phyloP scores from a whole-genome alignment of 2,113 vertebrate species.

The Neogobius melanostomus region DNA sequence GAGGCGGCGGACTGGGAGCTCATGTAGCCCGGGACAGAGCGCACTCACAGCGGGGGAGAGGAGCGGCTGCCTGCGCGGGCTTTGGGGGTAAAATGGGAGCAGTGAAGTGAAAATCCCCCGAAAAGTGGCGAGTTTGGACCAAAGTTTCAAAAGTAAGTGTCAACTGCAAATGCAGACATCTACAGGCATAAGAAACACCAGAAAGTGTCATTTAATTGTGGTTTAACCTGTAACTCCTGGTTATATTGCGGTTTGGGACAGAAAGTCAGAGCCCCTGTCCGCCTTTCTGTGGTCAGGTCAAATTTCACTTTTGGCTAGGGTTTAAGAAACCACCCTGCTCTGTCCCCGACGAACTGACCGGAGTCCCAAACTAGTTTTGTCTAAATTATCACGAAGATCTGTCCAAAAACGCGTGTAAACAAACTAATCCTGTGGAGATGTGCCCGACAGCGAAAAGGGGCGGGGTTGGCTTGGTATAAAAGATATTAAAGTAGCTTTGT shows the following conservation, averaged over 20 bases:
- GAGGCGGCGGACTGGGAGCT: slow-evolving; percentile 5
- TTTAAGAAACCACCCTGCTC: slow-evolving; percentile 37
- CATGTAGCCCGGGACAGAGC: slow-evolving; percentile 17
- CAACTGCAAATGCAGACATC: background rate
- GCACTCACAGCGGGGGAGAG: slow-evolving; percentile 17
- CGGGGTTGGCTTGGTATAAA: slow-evolving; percentile 17
- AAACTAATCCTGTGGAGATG: slow-evolving; percentile 14
- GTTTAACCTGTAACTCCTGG: background rate
- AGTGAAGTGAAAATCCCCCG: slow-evolving; percentile 58
- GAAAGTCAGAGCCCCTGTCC: slow-evolving; percentile 4
- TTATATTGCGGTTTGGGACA: background rate
- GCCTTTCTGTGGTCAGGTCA: slow-evolving; percentile 41
- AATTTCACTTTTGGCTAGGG: slow-evolving; percentile 49
- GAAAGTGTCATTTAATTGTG: background rate
- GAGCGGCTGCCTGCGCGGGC: slow-evolving; percentile 27
- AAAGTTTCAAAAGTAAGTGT: slow-evolving; percentile 53
- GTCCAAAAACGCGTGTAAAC: background rate
- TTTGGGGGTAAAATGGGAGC: slow-evolving; percentile 54
- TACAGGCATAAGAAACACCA: background rate
- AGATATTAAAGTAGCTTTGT: background rate
- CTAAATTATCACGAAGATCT: background rate
- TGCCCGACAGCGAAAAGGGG: slow-evolving; percentile 49
- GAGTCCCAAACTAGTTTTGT: background rate
- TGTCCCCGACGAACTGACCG: slow-evolving; percentile 28
- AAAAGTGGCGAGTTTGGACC: slow-evolving; percentile 34